Conservation (phyloP, 2,888 invertebrate species). For the Nomada ferruginata region DNA sequence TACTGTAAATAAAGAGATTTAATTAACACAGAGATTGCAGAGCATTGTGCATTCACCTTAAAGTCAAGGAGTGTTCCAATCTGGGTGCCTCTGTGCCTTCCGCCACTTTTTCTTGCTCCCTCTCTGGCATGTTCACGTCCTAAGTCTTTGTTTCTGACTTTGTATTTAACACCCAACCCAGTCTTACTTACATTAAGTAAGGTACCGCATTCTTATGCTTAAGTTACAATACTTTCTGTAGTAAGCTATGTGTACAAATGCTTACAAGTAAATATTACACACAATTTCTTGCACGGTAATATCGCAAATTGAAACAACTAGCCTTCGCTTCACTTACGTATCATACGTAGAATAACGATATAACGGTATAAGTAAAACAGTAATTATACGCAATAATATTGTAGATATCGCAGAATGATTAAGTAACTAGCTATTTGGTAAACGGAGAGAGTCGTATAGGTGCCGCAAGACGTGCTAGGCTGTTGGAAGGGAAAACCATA, state of each 20-base stretch:
- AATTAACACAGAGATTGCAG: conserved; percentile 84
- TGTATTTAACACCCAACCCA: conserved; percentile 76
- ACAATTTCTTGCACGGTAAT: conserved; percentile 67
- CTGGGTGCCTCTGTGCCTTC: conserved; percentile 82
- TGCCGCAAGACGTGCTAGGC: conserved; percentile 85
- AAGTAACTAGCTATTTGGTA: conserved; percentile 83
- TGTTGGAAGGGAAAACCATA: conserved; percentile 85
- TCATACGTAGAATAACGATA: conserved; percentile 73
- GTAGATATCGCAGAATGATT: conserved; percentile 79
- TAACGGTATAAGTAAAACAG: conserved; percentile 72
- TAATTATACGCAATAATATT: conserved; percentile 78
- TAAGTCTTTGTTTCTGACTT: conserved; percentile 80
- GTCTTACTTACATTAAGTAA: conserved; percentile 77
- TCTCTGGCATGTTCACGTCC: conserved; percentile 82
- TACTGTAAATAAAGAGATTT: conserved; percentile 83
- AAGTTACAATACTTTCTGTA: conserved; percentile 81
- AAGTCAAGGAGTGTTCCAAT: conserved; percentile 82
- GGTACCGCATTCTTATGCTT: conserved; percentile 77
- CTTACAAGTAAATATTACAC: conserved; percentile 78
- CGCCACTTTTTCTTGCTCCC: conserved; percentile 79
- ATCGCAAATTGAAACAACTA: conserved; percentile 72
- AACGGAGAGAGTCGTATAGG: conserved; percentile 84
- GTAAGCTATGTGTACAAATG: conserved; percentile 80
- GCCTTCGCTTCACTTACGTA: conserved; percentile 78
- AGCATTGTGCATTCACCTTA: conserved; percentile 84